Evolutionary conservation across 2,797 vertebrate species (phyloP).

Genomic region (Chaetophractus vellerosus): DNA sequence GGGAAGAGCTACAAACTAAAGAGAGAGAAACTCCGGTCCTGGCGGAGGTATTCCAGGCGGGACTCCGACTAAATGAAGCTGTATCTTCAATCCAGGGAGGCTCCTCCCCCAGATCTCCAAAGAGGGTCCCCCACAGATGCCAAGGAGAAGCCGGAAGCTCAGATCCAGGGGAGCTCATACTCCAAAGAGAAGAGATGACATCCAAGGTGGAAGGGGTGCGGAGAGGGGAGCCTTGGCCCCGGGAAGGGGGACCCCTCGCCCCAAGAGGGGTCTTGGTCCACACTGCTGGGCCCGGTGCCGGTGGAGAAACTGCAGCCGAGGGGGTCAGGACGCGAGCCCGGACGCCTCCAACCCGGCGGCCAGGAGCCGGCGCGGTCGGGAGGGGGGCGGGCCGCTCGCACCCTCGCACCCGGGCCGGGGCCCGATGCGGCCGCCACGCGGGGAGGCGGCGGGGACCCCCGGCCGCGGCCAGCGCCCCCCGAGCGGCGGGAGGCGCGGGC

Average conservation of each 20-base stretch:
- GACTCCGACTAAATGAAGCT: neutral
- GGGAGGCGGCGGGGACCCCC: neutral
- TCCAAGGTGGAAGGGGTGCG: too few species aligned
- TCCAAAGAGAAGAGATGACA: neutral
- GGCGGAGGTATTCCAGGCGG: too few species aligned
- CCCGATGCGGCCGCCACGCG: conserved; percentile 22
- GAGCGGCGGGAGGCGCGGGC: neutral
- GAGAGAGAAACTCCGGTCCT: neutral
- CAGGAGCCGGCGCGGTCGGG: neutral
- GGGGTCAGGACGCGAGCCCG: neutral
- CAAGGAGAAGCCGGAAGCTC: neutral
- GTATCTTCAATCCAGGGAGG: neutral
- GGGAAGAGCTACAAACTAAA: neutral
- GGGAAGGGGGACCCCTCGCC: too few species aligned
- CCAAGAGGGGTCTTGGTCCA: neutral
- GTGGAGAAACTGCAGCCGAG: neutral
- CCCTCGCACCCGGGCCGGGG: conserved; percentile 70
- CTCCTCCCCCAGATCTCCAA: neutral
- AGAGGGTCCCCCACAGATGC: neutral
- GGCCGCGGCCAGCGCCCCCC: neutral
- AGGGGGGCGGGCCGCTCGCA: neutral
- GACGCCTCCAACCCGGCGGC: neutral
- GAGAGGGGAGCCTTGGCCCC: neutral
- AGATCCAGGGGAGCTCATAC: too few species aligned
- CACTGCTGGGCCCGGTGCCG: neutral